Conservation (phyloP, 1,140 invertebrate species). For the Aphaenogaster floridana region DNA sequence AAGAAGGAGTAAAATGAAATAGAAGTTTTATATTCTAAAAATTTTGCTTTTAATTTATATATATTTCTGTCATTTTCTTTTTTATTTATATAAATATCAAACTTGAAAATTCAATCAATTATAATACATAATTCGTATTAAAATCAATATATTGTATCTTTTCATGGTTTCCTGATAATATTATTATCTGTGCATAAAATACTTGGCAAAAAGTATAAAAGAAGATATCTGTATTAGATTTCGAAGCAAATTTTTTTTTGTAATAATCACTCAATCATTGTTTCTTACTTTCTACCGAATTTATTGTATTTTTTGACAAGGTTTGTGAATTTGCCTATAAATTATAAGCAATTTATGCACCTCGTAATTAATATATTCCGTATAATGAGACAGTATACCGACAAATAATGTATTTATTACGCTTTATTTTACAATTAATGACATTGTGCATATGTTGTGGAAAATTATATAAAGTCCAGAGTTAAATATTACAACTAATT, state of each 20-base stretch:
- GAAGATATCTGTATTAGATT: neutral
- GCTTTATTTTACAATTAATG: neutral
- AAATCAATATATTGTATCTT: neutral
- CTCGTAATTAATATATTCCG: neutral
- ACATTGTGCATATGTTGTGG: neutral
- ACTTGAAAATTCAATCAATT: neutral
- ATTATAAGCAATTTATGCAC: neutral
- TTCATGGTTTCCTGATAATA: neutral
- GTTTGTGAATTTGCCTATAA: neutral
- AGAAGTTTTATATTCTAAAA: no score
- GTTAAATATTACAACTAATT: constrained; percentile 13
- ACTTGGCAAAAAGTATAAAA: neutral
- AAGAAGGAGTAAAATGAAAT: no score
- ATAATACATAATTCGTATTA: neutral
- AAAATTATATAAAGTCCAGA: neutral
- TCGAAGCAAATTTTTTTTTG: neutral
- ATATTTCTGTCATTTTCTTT: no score
- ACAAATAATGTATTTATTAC: constrained; percentile 6
- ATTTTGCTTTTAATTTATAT: no score
- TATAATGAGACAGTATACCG: neutral
- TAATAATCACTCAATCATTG: neutral
- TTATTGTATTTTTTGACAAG: neutral
- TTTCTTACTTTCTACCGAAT: neutral
- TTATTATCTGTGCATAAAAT: neutral
- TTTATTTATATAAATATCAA: no score